Percentiles rank a stretch among this genome's conserved stretches.
These are phyloP conservation scores for Sorex fumeus DNA, from an alignment of 2,113 vertebrate genomes.

Conservation along the genomic window DNA sequence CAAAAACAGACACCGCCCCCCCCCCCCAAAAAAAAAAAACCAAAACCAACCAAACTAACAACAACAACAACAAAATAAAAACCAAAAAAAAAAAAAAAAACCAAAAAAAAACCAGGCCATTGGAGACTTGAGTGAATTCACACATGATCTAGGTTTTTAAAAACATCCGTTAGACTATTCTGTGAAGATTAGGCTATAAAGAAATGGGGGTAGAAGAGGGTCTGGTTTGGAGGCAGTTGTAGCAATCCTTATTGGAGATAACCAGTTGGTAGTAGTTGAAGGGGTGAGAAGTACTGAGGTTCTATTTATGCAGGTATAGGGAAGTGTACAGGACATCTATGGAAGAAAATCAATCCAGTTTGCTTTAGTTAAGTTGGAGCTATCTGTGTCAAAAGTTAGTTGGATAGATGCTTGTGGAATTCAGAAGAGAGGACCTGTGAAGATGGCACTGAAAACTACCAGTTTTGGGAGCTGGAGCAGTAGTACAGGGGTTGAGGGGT, in stretches of 20 bases:
- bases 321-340: neutral
- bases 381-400: neutral
- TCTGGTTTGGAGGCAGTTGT: neutral
- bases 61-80: too few species aligned
- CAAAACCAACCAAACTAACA: too few species aligned
- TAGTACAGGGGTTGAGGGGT: too few species aligned
- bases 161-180: neutral
- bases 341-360: constrained; percentile 21
- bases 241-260: neutral
- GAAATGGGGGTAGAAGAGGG: neutral
- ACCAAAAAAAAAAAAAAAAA: too few species aligned
- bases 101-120: too few species aligned
- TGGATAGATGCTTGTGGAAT: constrained; percentile 13
- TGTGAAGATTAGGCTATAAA: neutral
- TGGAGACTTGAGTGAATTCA: neutral
- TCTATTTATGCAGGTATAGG: neutral
- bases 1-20: too few species aligned
- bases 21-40: too few species aligned
- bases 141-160: constrained; percentile 34
- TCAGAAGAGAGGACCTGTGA: constrained; percentile 3
- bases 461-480: neutral
- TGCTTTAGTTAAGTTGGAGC: constrained; percentile 32
- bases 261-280: neutral
- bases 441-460: neutral
- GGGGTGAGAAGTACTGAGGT: neutral